Conservation (phyloP, 2,797 vertebrate species). For the Streptopelia turtur region DNA sequence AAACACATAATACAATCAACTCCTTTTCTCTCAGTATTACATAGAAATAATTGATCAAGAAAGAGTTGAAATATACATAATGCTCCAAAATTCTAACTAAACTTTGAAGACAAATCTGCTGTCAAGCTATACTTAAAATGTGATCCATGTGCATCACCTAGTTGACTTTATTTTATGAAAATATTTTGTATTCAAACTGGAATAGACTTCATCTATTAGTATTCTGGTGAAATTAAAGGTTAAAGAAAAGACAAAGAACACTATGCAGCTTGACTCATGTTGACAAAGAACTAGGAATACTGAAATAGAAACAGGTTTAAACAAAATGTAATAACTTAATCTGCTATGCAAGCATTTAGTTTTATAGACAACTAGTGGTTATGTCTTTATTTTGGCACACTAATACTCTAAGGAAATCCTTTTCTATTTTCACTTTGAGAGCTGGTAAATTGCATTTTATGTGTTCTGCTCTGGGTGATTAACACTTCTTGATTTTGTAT, state of each 20-base stretch:
- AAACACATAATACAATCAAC: conserved; percentile 36
- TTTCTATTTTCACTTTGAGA: neutral
- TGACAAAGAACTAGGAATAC: neutral
- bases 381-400: neutral
- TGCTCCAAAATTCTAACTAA: neutral
- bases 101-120: neutral
- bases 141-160: neutral
- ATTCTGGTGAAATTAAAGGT: neutral
- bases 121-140: neutral
- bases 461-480: neutral
- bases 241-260: conserved; percentile 2
- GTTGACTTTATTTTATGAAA: neutral
- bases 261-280: neutral
- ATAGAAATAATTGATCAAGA: neutral
- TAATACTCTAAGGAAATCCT: conserved; percentile 11
- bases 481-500: neutral
- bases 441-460: neutral
- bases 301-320: neutral
- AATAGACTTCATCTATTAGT: neutral
- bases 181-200: neutral
- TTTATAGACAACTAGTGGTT: conserved; percentile 2
- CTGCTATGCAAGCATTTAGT: neutral
- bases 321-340: conserved; percentile 4
- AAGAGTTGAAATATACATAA: neutral
- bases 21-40: conserved; percentile 7